Evolutionary conservation across 2,888 invertebrate species (phyloP), one percentile per base, ranked within the genome.

Genomic region (Caenorhabditis sulstoni): DNA sequence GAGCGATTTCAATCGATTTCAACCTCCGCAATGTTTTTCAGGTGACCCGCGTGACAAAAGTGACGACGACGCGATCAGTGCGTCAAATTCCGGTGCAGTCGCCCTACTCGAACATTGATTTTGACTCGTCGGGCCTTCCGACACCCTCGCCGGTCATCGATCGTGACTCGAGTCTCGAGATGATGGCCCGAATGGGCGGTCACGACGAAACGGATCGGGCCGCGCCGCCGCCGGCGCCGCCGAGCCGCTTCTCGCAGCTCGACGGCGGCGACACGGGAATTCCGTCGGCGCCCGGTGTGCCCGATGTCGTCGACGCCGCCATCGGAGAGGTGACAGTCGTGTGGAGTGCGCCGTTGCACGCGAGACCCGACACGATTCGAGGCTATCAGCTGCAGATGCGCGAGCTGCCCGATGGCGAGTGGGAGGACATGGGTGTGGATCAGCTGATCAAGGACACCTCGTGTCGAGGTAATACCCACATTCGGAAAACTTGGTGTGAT

Each of bases 11-110:
- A 29, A 29, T 35, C 45, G 23, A 35, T n/a, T 50, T 35, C 12
- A n/a, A n/a, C n/a, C n/a, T n/a, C n/a, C n/a, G n/a, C 41, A 8
- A 41, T 29, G 4, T 22, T 12, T 61, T 82, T 11, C 61, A 90
- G 89, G 88, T 90, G 37, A 90, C 90, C 14, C 84, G 88, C 22
- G 88, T 90, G 22, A 90, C 90, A 23, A 90, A 90, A 80, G 87
- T 90, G 52, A 90, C 90, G 20, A 90, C 90, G 18, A 90, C 90
- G 12, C 79, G 90, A 22, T 87, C 88, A 18, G 85, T 90, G 3
- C 82, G 87, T 5, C 90, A 90, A 75, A 84, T 90, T 29, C 89
- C 89, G 9, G 86, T 89, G 16, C 71, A 82, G 20, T 86, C 87
- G 3, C 86, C 85, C 7, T 86, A 85, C 61, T 84, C 84, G n/a